A percentile compares a stretch with the other conserved stretches of the same genome.
phyloP scores from a whole-genome alignment of 2,113 vertebrate genomes.

The Elephantulus edwardii region DNA sequence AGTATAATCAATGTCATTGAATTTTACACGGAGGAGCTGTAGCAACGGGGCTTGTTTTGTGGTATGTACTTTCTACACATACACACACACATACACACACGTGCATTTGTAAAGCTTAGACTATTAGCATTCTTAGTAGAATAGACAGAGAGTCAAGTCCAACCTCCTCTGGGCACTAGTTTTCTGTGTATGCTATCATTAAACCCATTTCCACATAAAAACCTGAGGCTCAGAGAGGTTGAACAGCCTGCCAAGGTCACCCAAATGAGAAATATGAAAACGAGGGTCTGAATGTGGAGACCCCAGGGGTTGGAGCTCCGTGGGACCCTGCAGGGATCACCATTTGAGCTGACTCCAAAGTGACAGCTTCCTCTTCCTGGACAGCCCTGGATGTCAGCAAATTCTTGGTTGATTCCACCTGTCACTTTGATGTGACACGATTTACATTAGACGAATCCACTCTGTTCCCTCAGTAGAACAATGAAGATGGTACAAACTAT shows the following conservation, averaged over 20 bases:
- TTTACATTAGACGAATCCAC: too few species aligned
- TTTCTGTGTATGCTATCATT: not conserved
- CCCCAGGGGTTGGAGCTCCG: not conserved
- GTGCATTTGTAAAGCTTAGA: not conserved
- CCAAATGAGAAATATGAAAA: not conserved
- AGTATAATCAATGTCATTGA: not conserved
- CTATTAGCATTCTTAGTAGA: not conserved
- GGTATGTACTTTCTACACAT: not conserved
- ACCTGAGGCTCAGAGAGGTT: not conserved
- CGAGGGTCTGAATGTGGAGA: not conserved
- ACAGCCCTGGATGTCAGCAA: not conserved
- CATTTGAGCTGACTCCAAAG: rapidly evolving
- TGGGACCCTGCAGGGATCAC: not conserved
- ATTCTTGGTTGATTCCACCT: not conserved
- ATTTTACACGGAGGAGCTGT: not conserved
- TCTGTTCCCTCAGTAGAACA: not conserved
- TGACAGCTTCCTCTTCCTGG: rapidly evolving
- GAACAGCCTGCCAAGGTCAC: not conserved
- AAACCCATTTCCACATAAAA: not conserved
- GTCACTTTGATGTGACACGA: rapidly evolving
- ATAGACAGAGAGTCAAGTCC: not conserved
- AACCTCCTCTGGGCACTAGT: too few species aligned
- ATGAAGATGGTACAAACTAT: not conserved
- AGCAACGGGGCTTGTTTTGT: not conserved
- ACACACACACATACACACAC: too few species aligned